Conservation (phyloP, 2,797 vertebrate genomes). For the Apodemus agrarius region DNA sequence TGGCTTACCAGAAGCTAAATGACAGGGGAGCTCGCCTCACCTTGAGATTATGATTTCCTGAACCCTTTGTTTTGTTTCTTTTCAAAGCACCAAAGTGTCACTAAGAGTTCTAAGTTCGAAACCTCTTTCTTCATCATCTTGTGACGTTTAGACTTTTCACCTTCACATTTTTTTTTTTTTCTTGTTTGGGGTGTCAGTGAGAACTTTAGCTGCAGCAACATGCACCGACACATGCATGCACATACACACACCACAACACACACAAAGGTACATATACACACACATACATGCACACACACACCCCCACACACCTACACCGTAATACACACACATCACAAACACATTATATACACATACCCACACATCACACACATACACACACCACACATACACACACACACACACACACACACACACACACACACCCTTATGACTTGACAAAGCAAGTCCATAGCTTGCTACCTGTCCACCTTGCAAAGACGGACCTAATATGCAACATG, state of each 20-base stretch:
- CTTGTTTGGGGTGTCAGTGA: neutral
- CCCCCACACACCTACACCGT: neutral
- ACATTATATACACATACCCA: neutral
- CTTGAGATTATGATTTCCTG: neutral
- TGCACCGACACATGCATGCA: neutral
- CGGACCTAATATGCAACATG: neutral
- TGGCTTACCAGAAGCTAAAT: neutral
- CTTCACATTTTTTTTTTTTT: neutral
- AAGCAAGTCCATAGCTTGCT: neutral
- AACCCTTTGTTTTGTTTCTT: neutral
- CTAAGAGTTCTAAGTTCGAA: neutral
- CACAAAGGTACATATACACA: neutral
- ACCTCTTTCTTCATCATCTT: constrained; percentile 15
- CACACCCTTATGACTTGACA: neutral
- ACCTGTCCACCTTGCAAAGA: neutral
- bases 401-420: neutral
- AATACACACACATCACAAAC: fast-evolving
- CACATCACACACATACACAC: neutral
- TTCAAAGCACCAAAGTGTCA: neutral
- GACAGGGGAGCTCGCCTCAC: neutral
- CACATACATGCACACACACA: neutral
- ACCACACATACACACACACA: neutral
- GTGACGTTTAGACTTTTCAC: constrained; percentile 1
- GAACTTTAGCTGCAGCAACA: constrained; percentile 11
- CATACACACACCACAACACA: neutral